Percentiles rank a stretch among this genome's conserved stretches.
Evolutionary conservation across 1,140 invertebrate species (phyloP).

Genomic region (Pseudomyrmex concolor): DNA sequence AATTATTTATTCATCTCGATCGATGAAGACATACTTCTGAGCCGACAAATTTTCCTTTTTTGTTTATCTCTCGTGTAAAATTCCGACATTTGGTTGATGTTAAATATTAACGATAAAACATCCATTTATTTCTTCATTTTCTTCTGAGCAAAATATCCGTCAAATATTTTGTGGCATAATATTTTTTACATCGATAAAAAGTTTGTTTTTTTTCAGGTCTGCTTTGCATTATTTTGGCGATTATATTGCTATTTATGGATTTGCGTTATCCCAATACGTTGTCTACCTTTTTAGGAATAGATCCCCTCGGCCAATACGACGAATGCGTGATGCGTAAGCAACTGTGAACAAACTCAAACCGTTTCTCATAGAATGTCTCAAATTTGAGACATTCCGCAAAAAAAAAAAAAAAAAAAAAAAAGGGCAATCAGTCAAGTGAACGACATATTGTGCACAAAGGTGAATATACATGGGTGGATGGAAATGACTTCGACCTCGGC

Average conservation of each 20-base stretch:
- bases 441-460: not conserved
- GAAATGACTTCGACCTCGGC: slow-evolving; percentile 4
- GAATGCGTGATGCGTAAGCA: slow-evolving; percentile 83
- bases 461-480: not conserved
- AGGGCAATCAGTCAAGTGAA: slow-evolving; percentile 18
- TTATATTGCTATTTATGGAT: slow-evolving; percentile 83
- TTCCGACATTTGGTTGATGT: too few species aligned
- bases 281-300: slow-evolving; percentile 86
- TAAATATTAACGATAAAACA: too few species aligned
- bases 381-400: not conserved
- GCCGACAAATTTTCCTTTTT: slow-evolving; percentile 3
- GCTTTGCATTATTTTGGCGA: slow-evolving; percentile 84
- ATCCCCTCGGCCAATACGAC: slow-evolving; percentile 86
- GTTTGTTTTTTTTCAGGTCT: slow-evolving; percentile 80
- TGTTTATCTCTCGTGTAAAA: too few species aligned
- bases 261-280: slow-evolving; percentile 82
- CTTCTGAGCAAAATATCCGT: too few species aligned
- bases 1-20: slow-evolving; percentile 22
- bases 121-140: too few species aligned
- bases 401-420: too few species aligned
- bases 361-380: not conserved
- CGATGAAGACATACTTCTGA: too few species aligned
- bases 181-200: not conserved
- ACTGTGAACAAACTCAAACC: not conserved
- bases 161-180: not conserved